These are phyloP conservation scores for Orussus abietinus DNA, from an alignment of 1,140 invertebrate species.

Conservation along the genomic window DNA sequence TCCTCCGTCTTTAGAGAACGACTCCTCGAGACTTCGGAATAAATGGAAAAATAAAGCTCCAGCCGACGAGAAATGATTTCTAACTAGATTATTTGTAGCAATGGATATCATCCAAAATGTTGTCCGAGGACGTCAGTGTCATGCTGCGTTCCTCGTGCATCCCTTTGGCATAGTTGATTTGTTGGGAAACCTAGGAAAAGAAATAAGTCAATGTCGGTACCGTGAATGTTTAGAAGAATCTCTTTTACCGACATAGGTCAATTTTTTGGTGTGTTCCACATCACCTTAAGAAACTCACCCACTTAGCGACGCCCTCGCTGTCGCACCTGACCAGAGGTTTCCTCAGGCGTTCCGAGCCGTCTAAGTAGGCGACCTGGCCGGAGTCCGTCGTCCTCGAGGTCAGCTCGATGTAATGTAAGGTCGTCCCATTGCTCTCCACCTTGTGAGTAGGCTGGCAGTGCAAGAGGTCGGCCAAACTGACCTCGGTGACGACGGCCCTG, in stretches of 20 bases:
- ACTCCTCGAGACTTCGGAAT: too few species aligned
- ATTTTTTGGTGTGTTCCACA: too few species aligned
- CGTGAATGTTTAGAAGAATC: slow-evolving; percentile 9
- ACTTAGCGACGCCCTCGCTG: slow-evolving; percentile 70
- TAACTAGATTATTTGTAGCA: slow-evolving; percentile 40
- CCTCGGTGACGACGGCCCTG: slow-evolving; percentile 49
- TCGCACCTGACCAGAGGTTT: slow-evolving; percentile 82
- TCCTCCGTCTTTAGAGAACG: too few species aligned
- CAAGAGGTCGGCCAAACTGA: slow-evolving; percentile 56
- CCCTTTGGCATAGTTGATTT: slow-evolving; percentile 83
- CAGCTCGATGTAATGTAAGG: slow-evolving; percentile 72
- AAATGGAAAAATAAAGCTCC: too few species aligned
- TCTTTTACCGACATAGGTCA: too few species aligned
- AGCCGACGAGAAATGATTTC: too few species aligned
- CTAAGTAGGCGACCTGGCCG: slow-evolving; percentile 42
- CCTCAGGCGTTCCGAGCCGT: slow-evolving; percentile 56
- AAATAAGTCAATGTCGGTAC: background rate
- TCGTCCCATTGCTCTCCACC: slow-evolving; percentile 50
- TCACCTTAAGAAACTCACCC: slow-evolving; percentile 59
- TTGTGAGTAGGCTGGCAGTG: slow-evolving; percentile 57
- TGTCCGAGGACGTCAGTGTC: slow-evolving; percentile 49
- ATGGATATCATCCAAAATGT: slow-evolving; percentile 48
- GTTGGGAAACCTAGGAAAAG: slow-evolving; percentile 58
- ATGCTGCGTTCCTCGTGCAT: slow-evolving; percentile 72
- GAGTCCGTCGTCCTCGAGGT: slow-evolving; percentile 62